A percentile compares a stretch with the other conserved stretches of the same genome.
These are phyloP conservation scores for Monopis laevigella DNA, from an alignment of 2,888 invertebrate genomes.

Conservation along the genomic window DNA sequence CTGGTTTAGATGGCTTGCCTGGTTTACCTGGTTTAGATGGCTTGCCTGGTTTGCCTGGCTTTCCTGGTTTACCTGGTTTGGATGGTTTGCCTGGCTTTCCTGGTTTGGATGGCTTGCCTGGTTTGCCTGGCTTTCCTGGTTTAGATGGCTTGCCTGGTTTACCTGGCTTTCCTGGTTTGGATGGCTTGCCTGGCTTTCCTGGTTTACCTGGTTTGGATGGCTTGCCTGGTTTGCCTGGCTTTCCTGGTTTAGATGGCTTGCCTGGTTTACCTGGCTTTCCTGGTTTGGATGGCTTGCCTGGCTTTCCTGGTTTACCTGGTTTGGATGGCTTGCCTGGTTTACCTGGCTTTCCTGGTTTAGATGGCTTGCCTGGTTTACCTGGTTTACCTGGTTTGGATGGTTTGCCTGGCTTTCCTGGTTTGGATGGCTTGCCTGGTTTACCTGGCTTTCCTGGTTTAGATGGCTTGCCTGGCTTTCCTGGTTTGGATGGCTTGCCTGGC, in stretches of 20 bases:
- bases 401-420: not conserved
- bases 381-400: not conserved
- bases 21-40: slow-evolving; percentile 29
- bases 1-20: slow-evolving; percentile 45
- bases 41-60: slow-evolving; percentile 16
- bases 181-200: slow-evolving; percentile 2
- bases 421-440: not conserved
- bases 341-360: slow-evolving; percentile 1
- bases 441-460: not conserved
- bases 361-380: not conserved
- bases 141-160: slow-evolving; percentile 34
- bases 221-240: slow-evolving; percentile 2
- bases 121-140: slow-evolving; percentile 33
- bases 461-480: not conserved
- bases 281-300: too few relatives aligned
- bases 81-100: slow-evolving; percentile 43
- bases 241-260: slow-evolving; percentile 1
- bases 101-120: slow-evolving; percentile 47
- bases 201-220: slow-evolving; percentile 2
- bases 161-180: slow-evolving; percentile 13
- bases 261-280: slow-evolving; percentile 10
- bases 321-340: not conserved
- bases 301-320: slow-evolving; percentile 10
- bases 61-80: slow-evolving; percentile 19
- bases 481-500: not conserved